A percentile compares a stretch with the other conserved stretches of the same genome.
These are phyloP conservation scores for Lamproptera curius DNA, from an alignment of 2,888 invertebrate species.

Conservation along the genomic window DNA sequence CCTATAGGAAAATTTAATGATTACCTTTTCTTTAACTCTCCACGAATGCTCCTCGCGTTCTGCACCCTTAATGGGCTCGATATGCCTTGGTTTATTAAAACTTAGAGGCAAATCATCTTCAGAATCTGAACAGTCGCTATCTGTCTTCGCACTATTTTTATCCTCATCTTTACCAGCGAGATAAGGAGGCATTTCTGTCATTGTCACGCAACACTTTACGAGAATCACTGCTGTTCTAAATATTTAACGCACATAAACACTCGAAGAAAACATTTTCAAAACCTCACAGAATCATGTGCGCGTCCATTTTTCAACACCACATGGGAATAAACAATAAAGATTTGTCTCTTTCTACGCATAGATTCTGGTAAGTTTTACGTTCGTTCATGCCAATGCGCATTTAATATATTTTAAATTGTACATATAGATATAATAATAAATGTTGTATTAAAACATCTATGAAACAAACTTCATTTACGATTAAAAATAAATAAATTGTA, in stretches of 20 bases:
- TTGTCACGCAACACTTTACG: conserved; percentile 57
- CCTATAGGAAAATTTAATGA: conserved; percentile 26
- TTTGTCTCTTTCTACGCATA: conserved; percentile 17
- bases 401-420: too few species aligned
- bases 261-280: conserved; percentile 60
- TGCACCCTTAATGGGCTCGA: conserved; percentile 63
- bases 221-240: conserved; percentile 41
- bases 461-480: too few species aligned
- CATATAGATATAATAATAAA: too few species aligned
- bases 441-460: too few species aligned
- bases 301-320: conserved; percentile 72
- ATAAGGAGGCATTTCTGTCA: conserved; percentile 77
- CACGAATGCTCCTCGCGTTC: conserved; percentile 90
- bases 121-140: conserved; percentile 65
- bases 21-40: conserved; percentile 95
- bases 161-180: conserved; percentile 68
- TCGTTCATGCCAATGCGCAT: too few species aligned
- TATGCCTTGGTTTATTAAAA: conserved; percentile 82
- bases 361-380: background rate
- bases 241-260: conserved; percentile 43
- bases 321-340: conserved; percentile 66
- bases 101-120: conserved; percentile 84
- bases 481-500: too few species aligned
- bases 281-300: conserved; percentile 64
- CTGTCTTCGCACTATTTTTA: conserved; percentile 58